Conservation (phyloP, 2,113 vertebrate genomes). For the Myiozetetes cayanensis region DNA sequence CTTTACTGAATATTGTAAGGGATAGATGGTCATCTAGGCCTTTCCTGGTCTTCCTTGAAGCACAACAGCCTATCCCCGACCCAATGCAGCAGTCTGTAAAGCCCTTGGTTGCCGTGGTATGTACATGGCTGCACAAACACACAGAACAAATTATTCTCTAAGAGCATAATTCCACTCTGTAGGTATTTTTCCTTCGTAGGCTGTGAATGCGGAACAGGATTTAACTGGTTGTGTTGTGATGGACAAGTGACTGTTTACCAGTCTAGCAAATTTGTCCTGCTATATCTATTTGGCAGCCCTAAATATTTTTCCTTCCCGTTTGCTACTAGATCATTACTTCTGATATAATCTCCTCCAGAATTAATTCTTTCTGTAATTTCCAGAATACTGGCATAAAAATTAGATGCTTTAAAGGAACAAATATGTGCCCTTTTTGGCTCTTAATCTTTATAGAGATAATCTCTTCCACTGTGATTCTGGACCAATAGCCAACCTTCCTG, state of each 20-base stretch:
- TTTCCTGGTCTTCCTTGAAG: background rate
- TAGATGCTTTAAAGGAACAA: background rate
- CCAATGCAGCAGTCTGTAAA: fast-evolving
- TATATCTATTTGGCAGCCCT: background rate
- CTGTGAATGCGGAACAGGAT: background rate
- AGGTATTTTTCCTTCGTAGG: background rate
- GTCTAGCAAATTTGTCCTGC: background rate
- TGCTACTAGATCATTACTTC: background rate
- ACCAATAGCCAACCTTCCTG: background rate
- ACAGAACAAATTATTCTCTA: too few species aligned
- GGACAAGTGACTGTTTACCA: fast-evolving
- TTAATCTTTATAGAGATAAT: background rate
- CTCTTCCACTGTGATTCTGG: background rate
- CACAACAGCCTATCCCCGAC: background rate
- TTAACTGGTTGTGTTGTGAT: background rate
- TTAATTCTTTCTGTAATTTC: background rate
- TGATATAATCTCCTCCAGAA: background rate
- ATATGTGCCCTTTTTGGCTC: background rate
- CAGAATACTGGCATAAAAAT: background rate
- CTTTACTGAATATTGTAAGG: background rate
- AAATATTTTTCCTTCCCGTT: background rate
- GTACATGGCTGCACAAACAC: background rate
- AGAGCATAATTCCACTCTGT: background rate
- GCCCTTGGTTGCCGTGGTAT: background rate
- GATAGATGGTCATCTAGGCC: too few species aligned